phyloP scores from a whole-genome alignment of 2,888 invertebrate genomes.

The Lycophotia porphyrea region DNA sequence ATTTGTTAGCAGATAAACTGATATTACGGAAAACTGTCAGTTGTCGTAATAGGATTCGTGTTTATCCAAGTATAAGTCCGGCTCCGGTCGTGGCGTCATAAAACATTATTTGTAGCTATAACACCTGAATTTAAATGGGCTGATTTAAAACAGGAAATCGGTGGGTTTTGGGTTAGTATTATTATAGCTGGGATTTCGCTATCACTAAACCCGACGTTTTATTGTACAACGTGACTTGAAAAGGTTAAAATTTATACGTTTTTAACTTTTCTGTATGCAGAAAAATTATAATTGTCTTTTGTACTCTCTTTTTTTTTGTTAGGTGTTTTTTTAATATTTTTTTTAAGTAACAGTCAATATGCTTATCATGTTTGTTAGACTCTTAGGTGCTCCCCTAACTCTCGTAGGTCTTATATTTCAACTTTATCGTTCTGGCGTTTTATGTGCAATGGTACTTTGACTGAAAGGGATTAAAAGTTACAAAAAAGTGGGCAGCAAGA shows the following conservation, averaged over 20 bases:
- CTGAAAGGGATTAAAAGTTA: too few species aligned
- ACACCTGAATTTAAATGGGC: conserved; percentile 26
- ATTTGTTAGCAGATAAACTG: neutral
- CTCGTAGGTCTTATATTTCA: too few species aligned
- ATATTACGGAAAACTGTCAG: neutral
- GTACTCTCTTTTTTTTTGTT: too few species aligned
- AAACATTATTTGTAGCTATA: conserved; percentile 12
- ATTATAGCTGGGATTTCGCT: conserved; percentile 6
- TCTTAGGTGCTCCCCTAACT: too few species aligned
- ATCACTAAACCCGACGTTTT: neutral
- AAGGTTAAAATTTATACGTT: neutral
- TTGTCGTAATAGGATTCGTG: conserved; percentile 12
- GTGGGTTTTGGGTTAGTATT: neutral
- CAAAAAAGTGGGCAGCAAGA: too few species aligned
- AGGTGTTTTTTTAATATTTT: too few species aligned
- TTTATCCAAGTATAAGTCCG: neutral
- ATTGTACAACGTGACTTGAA: conserved; percentile 12
- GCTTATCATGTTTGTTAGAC: too few species aligned
- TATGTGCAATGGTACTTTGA: too few species aligned
- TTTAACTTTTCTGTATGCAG: neutral
- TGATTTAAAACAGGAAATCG: conserved; percentile 29
- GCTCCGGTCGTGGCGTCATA: conserved; percentile 5
- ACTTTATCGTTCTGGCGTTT: too few species aligned
- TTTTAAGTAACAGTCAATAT: too few species aligned
- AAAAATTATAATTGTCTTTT: neutral